Evolutionary conservation across 2,113 vertebrate genomes (phyloP), one percentile per base, ranked within the genome.

Genomic region (Chaenocephalus aceratus): DNA sequence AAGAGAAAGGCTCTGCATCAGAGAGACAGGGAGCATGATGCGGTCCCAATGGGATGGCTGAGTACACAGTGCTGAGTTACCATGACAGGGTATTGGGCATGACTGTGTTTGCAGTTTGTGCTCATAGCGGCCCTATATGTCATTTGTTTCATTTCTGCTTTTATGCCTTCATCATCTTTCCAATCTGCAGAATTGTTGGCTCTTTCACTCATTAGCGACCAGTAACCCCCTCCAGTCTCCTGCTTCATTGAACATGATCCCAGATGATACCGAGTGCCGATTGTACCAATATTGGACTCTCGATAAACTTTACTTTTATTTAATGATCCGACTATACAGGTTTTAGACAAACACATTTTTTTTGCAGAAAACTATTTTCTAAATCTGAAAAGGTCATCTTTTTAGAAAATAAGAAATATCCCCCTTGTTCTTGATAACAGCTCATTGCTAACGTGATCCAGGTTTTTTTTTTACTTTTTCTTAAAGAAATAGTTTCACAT

Each of bases 131-230:
- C n/a, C 79, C 14, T 0, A 15, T 0, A 15, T 77, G 79, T 80
- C 11, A 82, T 73, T 77, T 72, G 18, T 77, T 82, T 82, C 7
- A 70, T 76, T 83, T 82, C 14, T 60, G 67, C 58, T 48, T 77
- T 54, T 7, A 41, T 56, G 36, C 16, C 60, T 63, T 75, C 48
- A 67, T 82, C 15, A 59, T 60, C 48, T 73, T 80, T 49, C 61
- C 49, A 70, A 65, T 58, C 61, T 67, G 30, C 53, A 62, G 45
- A 60, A 21, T 36, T 34, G 69, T 18, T 57, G 5, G 54, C 72
- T 77, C 23, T 46, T 13, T 89, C 36, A 72, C 23, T 65, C 52
- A 41, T 82, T 76, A 80, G 51, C 44, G 67, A 45, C 51, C 60
- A 67, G 49, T 86, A 66, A 76, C 61, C 58, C 34, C 54, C 63